Conservation (phyloP, 2,113 vertebrate genomes). For the Laticauda colubrina region DNA sequence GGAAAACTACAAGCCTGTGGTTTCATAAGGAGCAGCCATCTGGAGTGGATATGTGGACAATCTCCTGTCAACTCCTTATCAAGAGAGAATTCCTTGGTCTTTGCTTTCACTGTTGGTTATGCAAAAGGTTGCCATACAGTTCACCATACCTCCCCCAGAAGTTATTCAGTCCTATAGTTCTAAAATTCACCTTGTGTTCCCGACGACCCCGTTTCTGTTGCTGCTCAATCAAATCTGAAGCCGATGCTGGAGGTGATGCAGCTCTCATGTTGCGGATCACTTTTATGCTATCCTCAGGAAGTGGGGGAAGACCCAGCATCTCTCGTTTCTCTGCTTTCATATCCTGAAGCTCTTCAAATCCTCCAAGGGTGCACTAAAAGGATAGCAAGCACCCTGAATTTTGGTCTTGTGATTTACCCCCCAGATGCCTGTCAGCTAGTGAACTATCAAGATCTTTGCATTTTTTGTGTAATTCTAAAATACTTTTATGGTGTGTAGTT, state of each 20-base stretch:
- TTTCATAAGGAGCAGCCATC: neutral
- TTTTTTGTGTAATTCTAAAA: neutral
- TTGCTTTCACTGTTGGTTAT: neutral
- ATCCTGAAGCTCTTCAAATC: conserved; percentile 91
- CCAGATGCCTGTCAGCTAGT: neutral
- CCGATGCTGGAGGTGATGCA: conserved; percentile 91
- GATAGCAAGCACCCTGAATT: accelerated
- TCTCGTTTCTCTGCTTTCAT: conserved; percentile 86
- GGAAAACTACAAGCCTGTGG: neutral
- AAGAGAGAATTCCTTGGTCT: neutral
- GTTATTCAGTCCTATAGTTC: no score
- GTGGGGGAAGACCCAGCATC: conserved; percentile 81
- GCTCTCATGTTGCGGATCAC: conserved; percentile 96
- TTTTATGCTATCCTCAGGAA: conserved; percentile 95
- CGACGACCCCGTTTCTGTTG: conserved; percentile 93
- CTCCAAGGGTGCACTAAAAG: conserved; percentile 89
- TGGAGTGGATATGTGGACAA: neutral
- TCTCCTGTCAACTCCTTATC: neutral
- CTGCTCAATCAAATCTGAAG: conserved; percentile 96
- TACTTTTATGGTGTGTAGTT: neutral
- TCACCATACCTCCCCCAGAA: neutral
- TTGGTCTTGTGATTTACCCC: neutral
- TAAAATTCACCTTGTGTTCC: conserved; percentile 86
- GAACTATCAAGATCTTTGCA: neutral
- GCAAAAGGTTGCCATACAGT: neutral